Conservation (phyloP, 2,888 invertebrate species). For the Acleris sparsana region DNA sequence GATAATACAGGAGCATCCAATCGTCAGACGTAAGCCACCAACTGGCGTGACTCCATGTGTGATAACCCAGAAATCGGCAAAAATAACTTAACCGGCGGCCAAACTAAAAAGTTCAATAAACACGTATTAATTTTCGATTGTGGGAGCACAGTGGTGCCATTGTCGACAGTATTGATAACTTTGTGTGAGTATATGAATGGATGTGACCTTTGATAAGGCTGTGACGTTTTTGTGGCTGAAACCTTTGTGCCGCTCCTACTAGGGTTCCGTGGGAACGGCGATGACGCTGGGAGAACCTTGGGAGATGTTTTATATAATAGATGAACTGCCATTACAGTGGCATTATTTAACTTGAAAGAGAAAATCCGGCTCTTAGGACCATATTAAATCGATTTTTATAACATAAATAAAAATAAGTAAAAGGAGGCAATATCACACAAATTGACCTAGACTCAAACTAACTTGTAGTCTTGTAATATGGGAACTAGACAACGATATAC, state of each 20-base stretch:
- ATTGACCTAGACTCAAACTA: too few species aligned
- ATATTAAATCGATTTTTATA: too few species aligned
- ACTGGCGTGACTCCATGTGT: conserved; percentile 24
- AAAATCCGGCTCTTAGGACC: too few species aligned
- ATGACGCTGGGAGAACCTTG: background rate
- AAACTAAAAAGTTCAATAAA: conserved; percentile 17
- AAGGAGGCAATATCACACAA: too few species aligned
- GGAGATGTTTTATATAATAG: too few species aligned
- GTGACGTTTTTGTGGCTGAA: conserved; percentile 20
- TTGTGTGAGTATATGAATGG: conserved; percentile 25
- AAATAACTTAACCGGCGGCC: conserved; percentile 15
- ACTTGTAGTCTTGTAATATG: too few species aligned
- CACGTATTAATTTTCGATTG: conserved; percentile 1
- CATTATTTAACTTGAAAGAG: too few species aligned
- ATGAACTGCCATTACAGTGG: too few species aligned
- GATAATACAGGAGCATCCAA: conserved; percentile 18
- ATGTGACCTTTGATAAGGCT: conserved; percentile 22
- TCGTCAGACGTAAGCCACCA: conserved; percentile 22
- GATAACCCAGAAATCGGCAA: conserved; percentile 22
- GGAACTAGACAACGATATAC: too few species aligned
- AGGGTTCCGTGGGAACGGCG: conserved; percentile 10
- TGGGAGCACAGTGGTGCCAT: background rate
- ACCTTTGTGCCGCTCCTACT: conserved; percentile 24
- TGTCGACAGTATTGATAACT: conserved; percentile 17
- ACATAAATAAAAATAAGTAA: too few species aligned